A percentile compares a stretch with the other conserved stretches of the same genome.
Evolutionary conservation across 2,888 invertebrate species (phyloP).

Genomic region (Mayetiola destructor): DNA sequence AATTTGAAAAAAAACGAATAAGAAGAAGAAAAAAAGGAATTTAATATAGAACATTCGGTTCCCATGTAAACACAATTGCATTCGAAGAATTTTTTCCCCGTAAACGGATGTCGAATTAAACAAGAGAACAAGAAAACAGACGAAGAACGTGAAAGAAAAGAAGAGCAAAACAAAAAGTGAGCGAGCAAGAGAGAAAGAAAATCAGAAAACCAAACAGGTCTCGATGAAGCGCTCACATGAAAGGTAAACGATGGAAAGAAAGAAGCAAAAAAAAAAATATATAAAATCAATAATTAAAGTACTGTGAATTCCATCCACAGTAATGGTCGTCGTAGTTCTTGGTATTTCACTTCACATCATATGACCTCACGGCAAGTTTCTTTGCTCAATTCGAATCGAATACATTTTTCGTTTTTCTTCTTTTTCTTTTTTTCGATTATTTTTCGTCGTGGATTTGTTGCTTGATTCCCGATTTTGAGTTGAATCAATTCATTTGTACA

Average conservation of each 20-base stretch:
- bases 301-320: too few relatives aligned
- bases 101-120: too few relatives aligned
- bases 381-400: not conserved
- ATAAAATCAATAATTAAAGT: constrained; percentile 5
- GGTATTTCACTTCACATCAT: constrained; percentile 5
- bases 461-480: too few relatives aligned
- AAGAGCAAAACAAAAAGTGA: too few relatives aligned
- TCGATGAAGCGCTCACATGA: not conserved
- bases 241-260: not conserved
- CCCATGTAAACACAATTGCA: too few relatives aligned
- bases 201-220: constrained; percentile 3
- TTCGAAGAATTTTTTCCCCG: too few relatives aligned
- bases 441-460: not conserved
- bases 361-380: constrained; percentile 11
- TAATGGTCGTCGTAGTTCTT: constrained; percentile 12
- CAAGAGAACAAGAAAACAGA: too few relatives aligned
- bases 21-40: not conserved
- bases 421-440: not conserved
- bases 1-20: not conserved
- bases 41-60: too few relatives aligned
- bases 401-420: not conserved
- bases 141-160: not conserved
- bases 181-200: not conserved
- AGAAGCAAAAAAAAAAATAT: not conserved
- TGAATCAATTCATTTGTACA: too few relatives aligned